Percentiles rank a stretch among this genome's conserved stretches.
These are phyloP conservation scores for Charina bottae DNA, from an alignment of 2,113 vertebrate genomes.

Conservation along the genomic window DNA sequence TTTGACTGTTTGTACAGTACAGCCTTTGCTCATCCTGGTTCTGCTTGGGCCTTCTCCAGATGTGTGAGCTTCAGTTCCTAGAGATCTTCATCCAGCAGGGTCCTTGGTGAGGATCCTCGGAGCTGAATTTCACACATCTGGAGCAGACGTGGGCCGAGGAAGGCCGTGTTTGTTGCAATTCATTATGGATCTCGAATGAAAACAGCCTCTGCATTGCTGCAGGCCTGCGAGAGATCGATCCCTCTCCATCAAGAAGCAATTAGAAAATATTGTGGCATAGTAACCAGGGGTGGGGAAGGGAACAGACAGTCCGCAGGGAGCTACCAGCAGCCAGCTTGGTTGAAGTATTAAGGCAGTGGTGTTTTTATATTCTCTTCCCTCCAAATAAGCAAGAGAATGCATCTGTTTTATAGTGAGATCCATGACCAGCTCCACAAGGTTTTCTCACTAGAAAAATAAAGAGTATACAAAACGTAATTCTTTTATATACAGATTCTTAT, in stretches of 20 bases:
- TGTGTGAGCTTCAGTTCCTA: too few relatives aligned
- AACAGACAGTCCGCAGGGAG: neutral
- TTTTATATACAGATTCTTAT: neutral
- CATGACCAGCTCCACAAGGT: neutral
- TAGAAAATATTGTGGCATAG: neutral
- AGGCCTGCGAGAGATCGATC: neutral
- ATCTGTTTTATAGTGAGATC: neutral
- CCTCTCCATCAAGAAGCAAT: neutral
- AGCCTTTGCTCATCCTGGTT: too few relatives aligned
- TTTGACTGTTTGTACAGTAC: too few relatives aligned
- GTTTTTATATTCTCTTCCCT: neutral
- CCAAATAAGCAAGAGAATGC: neutral
- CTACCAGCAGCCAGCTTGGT: neutral
- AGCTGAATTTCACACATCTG: neutral
- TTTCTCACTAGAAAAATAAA: neutral
- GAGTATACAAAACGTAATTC: neutral
- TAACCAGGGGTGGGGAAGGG: neutral
- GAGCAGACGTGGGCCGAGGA: neutral
- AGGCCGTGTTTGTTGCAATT: neutral
- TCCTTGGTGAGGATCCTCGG: neutral
- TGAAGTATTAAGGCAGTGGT: neutral
- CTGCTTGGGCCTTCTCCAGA: too few relatives aligned
- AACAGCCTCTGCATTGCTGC: neutral
- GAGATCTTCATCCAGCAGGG: too few relatives aligned
- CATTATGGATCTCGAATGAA: neutral